Percentiles rank a stretch among this genome's conserved stretches.
These are phyloP conservation scores for Rhombomys opimus DNA, from an alignment of 2,113 vertebrate genomes.

Conservation along the genomic window DNA sequence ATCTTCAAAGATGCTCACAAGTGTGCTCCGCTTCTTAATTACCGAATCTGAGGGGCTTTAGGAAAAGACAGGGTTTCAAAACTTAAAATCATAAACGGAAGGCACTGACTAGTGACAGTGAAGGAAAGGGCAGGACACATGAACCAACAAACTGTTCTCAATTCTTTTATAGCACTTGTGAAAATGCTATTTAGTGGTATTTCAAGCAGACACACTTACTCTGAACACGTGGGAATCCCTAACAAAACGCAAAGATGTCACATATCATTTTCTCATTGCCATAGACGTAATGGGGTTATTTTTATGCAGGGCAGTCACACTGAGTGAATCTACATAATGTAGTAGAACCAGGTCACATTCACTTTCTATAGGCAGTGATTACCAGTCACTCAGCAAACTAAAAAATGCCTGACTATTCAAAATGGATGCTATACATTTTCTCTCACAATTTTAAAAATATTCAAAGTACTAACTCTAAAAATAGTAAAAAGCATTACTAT, in stretches of 20 bases:
- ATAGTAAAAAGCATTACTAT: slow-evolving; percentile 25
- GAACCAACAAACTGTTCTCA: slow-evolving; percentile 42
- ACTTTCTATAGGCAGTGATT: slow-evolving; percentile 52
- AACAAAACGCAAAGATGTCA: slow-evolving; percentile 61
- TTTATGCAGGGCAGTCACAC: slow-evolving; percentile 50
- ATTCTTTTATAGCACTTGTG: slow-evolving; percentile 29
- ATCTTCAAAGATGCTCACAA: slow-evolving; percentile 84
- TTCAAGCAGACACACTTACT: slow-evolving; percentile 60
- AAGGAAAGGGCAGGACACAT: slow-evolving; percentile 36
- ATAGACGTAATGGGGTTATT: slow-evolving; percentile 67
- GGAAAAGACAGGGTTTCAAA: slow-evolving; percentile 67
- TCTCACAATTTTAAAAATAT: slow-evolving; percentile 47
- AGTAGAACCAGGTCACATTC: slow-evolving; percentile 48
- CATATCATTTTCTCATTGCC: slow-evolving; percentile 44
- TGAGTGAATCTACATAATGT: slow-evolving; percentile 68
- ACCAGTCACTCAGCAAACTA: slow-evolving; percentile 55
- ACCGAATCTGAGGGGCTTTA: slow-evolving; percentile 64
- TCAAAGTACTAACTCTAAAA: slow-evolving; percentile 51
- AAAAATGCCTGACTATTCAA: slow-evolving; percentile 50
- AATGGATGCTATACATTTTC: slow-evolving; percentile 34
- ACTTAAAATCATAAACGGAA: slow-evolving; percentile 65
- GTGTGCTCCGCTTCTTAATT: slow-evolving; percentile 82
- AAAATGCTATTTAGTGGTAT: slow-evolving; percentile 46
- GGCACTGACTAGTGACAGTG: slow-evolving; percentile 45
- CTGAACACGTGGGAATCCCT: slow-evolving; percentile 44